Base-by-base conservation (phyloP, 1,140 invertebrate species). In the Pteromalus puparum region DNA sequence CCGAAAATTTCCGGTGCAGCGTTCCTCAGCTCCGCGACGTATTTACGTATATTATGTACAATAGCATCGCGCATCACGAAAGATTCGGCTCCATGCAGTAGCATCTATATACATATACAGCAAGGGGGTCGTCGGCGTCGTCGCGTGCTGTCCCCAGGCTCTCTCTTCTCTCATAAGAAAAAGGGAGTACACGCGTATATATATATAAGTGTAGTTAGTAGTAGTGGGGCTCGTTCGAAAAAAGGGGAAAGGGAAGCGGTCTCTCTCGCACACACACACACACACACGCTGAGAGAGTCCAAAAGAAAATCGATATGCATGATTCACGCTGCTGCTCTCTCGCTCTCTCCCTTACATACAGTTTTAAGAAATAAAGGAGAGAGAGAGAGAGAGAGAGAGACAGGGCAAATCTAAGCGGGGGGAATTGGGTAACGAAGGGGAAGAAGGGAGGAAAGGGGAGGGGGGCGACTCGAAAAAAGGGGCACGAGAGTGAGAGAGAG, bases 291-390 rank as follows among this genome's bases (percentile, higher is more conserved):
- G 77, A 46, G 65, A 42, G 82, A 76, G 83, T 9, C 26, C 26
- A 48, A 89, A 91, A 90, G 90, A 93, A 93, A 93, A 93, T 93
- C 92, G 92, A 93, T 93, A 93, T 92, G 92, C 90, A 92, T 93
- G 92, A 93, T 93, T 93, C 92, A 93, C 90, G 90, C 91, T 88
- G 86, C 89, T 38, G 0, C 38, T 42, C 38, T 12, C 38, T 42
- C 10, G 0, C 38, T 42, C 46, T 28, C 42, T 61, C 53, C 53
- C 53, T 61, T 61, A 61, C 7, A 61, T 61, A 61, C n/a, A 61
- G 53, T 61, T 61, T 61, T 61, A 61, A 61, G 53, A 61, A 61
- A 61, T 61, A 61, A 61, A 61, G 53, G 53, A 61, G 21, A n/a
- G 53, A 18, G 18, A 53, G 48, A 53, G 48, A 53, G 48, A 53